Percentiles rank a stretch among this genome's conserved stretches.
Evolutionary conservation across 23 tunicate species (phyloP).

Genomic region (Diplosoma virens): DNA sequence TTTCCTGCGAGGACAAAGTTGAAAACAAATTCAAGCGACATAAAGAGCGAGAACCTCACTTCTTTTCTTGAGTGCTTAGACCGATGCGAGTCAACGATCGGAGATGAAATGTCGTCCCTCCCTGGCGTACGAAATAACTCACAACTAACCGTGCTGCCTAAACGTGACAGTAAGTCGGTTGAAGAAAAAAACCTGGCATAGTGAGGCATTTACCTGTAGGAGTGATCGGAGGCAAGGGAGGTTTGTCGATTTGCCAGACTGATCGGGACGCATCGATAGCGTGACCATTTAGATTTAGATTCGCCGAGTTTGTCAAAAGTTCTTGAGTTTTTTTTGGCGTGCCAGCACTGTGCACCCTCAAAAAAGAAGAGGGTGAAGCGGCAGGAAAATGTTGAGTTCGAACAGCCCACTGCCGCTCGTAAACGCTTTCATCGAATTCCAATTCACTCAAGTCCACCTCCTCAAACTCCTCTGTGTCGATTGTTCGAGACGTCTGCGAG

Average conservation of each 20-base stretch:
- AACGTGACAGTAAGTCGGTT: too few species aligned
- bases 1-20: constrained; percentile 55
- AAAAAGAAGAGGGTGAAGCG: too few species aligned
- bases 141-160: not conserved
- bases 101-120: not conserved
- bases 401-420: constrained; percentile 67
- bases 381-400: too few species aligned
- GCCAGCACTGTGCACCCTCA: too few species aligned
- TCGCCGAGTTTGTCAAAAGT: too few species aligned
- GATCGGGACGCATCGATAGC: too few species aligned
- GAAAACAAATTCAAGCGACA: too few species aligned
- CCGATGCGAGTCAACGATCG: constrained; percentile 2
- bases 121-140: not conserved
- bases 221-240: constrained; percentile 76
- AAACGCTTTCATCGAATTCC: constrained; percentile 64
- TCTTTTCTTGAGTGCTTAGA: constrained; percentile 21
- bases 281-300: too few species aligned
- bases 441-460: constrained; percentile 61
- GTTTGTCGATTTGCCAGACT: constrained; percentile 38
- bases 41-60: not conserved
- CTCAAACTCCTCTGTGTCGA: constrained; percentile 44
- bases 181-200: too few species aligned
- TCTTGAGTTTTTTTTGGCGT: too few species aligned
- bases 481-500: not conserved
- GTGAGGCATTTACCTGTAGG: constrained; percentile 46